Conservation (phyloP, 92 coral and sea anemone genomes). For the Muricea muricata region DNA sequence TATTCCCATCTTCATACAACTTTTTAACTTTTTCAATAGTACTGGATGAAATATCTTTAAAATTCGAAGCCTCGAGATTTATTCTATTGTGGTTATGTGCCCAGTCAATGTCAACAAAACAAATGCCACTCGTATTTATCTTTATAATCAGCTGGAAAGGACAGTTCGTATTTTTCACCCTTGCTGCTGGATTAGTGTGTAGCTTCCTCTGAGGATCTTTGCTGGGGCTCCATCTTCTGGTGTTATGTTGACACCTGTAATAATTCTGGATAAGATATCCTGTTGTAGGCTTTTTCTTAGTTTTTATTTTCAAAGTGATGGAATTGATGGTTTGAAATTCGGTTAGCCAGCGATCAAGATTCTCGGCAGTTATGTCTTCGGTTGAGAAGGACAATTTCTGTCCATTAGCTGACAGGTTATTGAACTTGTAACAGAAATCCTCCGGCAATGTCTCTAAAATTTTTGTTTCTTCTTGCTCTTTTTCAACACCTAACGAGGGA, state of each 20-base stretch:
- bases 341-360: constrained; percentile 43
- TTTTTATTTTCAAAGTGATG: constrained; percentile 50
- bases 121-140: constrained; percentile 56
- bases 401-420: too few species aligned
- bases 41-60: constrained; percentile 64
- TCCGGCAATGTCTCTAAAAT: too few species aligned
- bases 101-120: constrained; percentile 56
- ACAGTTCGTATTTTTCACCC: constrained; percentile 75
- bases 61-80: constrained; percentile 65
- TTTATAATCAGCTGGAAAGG: constrained; percentile 64
- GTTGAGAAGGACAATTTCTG: too few species aligned
- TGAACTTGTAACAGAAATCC: too few species aligned
- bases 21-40: constrained; percentile 50
- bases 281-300: constrained; percentile 48
- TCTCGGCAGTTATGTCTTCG: constrained; percentile 49
- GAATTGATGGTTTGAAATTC: constrained; percentile 59
- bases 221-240: constrained; percentile 48
- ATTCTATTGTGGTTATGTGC: constrained; percentile 66
- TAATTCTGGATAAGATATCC: constrained; percentile 50
- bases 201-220: constrained; percentile 54
- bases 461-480: too few species aligned
- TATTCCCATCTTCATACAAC: constrained; percentile 70
- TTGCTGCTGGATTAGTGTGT: constrained; percentile 56
- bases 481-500: too few species aligned
- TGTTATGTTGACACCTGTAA: constrained; percentile 53